phyloP scores from a whole-genome alignment of 2,797 vertebrate genomes.

The Danionella dracula region DNA sequence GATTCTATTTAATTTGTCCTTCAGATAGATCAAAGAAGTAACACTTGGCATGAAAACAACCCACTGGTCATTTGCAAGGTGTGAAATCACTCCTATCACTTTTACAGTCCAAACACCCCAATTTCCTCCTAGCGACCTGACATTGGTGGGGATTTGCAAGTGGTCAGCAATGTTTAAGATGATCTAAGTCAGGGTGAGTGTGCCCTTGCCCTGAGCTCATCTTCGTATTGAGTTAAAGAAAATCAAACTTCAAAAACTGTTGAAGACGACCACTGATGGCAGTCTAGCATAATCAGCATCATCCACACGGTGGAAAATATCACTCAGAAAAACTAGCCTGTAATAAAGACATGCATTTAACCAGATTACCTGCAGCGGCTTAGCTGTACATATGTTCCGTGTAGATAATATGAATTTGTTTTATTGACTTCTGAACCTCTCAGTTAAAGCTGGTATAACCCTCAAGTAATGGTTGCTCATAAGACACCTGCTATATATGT shows the following conservation, averaged over 20 bases:
- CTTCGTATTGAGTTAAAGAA: constrained; percentile 41
- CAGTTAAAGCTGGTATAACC: background rate
- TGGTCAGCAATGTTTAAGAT: constrained; percentile 24
- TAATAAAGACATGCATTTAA: constrained; percentile 17
- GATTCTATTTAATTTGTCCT: constrained; percentile 15
- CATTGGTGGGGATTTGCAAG: constrained; percentile 9
- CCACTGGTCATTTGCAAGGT: constrained; percentile 1
- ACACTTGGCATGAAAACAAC: background rate
- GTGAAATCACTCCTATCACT: constrained; percentile 8
- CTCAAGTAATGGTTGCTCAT: background rate
- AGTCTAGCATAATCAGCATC: constrained; percentile 41
- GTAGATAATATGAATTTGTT: constrained; percentile 7
- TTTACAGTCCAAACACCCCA: background rate
- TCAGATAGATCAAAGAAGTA: constrained; percentile 24
- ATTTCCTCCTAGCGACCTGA: constrained; percentile 1
- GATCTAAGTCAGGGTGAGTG: constrained; percentile 16
- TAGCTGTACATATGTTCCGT: constrained; percentile 26
- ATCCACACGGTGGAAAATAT: constrained; percentile 35
- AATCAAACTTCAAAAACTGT: constrained; percentile 41
- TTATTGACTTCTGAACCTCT: background rate
- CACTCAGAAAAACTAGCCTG: constrained; percentile 29
- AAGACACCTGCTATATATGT: background rate
- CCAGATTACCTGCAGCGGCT: constrained; percentile 24
- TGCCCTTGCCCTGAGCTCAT: constrained; percentile 39
- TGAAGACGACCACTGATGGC: constrained; percentile 36